phyloP scores from a whole-genome alignment of 1,140 invertebrate genomes.

The Trypoxylus dichotomus region DNA sequence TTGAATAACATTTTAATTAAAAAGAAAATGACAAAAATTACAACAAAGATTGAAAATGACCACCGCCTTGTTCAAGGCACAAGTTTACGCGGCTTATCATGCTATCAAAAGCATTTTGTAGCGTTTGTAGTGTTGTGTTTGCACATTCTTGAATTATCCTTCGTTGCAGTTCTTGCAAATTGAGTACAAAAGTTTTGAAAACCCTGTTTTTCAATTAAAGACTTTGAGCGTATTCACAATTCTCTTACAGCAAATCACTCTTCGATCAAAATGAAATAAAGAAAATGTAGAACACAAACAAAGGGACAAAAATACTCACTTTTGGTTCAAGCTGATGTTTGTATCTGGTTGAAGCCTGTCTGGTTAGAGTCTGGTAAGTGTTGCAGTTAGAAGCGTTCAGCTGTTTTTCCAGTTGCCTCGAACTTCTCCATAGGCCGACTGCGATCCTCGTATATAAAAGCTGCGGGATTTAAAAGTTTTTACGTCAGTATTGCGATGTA shows the following conservation, averaged over 20 bases:
- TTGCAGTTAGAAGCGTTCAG: slow-evolving; percentile 44
- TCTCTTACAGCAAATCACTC: background rate
- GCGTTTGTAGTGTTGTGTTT: too few species aligned
- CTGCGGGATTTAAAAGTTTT: slow-evolving; percentile 47
- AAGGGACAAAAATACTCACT: slow-evolving; percentile 7
- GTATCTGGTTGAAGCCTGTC: slow-evolving; percentile 3
- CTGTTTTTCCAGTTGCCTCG: slow-evolving; percentile 60
- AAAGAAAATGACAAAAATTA: too few species aligned
- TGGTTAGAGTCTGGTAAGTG: slow-evolving; percentile 35
- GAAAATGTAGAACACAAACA: background rate
- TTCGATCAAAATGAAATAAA: background rate
- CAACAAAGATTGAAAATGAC: too few species aligned
- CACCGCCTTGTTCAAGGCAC: too few species aligned
- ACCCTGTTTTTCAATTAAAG: too few species aligned
- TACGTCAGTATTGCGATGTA: background rate
- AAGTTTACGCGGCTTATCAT: too few species aligned
- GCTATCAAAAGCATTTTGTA: too few species aligned
- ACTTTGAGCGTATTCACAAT: too few species aligned
- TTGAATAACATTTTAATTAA: too few species aligned
- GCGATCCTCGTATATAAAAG: slow-evolving; percentile 74
- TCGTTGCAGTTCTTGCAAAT: too few species aligned
- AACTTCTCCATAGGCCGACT: slow-evolving; percentile 71
- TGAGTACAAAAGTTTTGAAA: too few species aligned
- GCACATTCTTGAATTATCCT: too few species aligned
- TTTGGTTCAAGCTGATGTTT: slow-evolving; percentile 3